Conservation (phyloP, 2,113 vertebrate genomes). For the Pseudopodoces humilis region DNA sequence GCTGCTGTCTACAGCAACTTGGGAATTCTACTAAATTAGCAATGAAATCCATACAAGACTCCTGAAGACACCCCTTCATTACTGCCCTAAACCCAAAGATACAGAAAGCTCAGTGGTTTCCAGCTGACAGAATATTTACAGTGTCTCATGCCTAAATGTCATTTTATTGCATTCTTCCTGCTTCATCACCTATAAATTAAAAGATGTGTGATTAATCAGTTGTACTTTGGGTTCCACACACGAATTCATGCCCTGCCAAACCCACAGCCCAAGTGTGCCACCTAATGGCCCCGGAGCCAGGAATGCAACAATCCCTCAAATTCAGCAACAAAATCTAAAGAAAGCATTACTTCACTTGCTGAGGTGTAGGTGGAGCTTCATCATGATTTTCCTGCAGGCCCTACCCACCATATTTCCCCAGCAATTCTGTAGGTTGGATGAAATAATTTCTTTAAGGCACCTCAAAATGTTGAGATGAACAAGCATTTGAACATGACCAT, state of each 20-base stretch:
- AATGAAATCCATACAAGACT: neutral
- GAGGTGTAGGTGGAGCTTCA: neutral
- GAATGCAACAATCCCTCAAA: neutral
- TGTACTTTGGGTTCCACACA: neutral
- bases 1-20: neutral
- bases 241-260: neutral
- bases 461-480: neutral
- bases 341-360: neutral
- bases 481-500: neutral
- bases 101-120: neutral
- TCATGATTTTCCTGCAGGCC: neutral
- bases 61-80: neutral
- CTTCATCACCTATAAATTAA: neutral
- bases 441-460: neutral
- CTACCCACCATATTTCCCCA: neutral
- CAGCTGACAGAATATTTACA: neutral
- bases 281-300: conserved; percentile 15
- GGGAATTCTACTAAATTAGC: neutral
- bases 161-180: neutral
- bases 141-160: neutral
- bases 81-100: neutral
- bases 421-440: neutral
- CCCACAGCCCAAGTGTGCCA: conserved; percentile 27
- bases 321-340: neutral
- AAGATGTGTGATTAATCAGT: neutral